These are phyloP conservation scores for Xestia rhomboidea DNA, from an alignment of 2,888 invertebrate species.

Conservation along the genomic window DNA sequence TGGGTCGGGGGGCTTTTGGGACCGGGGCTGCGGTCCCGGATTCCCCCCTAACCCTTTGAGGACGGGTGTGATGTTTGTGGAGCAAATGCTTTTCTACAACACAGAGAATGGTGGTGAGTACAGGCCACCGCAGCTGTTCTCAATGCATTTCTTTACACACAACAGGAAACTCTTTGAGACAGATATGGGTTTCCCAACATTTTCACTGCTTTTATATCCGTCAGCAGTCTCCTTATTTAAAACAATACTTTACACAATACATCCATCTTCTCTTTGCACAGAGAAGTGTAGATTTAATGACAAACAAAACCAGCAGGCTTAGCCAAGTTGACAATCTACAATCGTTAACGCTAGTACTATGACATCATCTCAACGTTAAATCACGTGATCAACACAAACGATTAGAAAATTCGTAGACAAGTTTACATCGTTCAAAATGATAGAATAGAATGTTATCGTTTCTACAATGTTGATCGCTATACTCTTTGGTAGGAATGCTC, in stretches of 20 bases:
- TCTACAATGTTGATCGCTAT: too few species aligned
- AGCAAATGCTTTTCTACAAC: not conserved
- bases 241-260: not conserved
- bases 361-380: too few species aligned
- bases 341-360: too few species aligned
- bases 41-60: not conserved
- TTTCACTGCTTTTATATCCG: not conserved
- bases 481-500: too few species aligned
- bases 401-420: too few species aligned
- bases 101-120: not conserved
- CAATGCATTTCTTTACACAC: not conserved
- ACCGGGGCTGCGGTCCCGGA: too few species aligned
- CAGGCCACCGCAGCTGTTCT: not conserved
- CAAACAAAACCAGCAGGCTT: not conserved
- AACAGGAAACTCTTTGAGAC: not conserved
- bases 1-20: too few species aligned
- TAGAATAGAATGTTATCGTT: too few species aligned
- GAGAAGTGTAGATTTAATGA: not conserved
- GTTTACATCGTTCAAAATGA: too few species aligned
- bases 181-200: not conserved
- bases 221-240: not conserved
- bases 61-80: not conserved
- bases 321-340: too few species aligned
- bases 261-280: not conserved
- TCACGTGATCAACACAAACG: too few species aligned